Base-by-base conservation (phyloP, 2,888 invertebrate species). In the Suillia variegata region DNA sequence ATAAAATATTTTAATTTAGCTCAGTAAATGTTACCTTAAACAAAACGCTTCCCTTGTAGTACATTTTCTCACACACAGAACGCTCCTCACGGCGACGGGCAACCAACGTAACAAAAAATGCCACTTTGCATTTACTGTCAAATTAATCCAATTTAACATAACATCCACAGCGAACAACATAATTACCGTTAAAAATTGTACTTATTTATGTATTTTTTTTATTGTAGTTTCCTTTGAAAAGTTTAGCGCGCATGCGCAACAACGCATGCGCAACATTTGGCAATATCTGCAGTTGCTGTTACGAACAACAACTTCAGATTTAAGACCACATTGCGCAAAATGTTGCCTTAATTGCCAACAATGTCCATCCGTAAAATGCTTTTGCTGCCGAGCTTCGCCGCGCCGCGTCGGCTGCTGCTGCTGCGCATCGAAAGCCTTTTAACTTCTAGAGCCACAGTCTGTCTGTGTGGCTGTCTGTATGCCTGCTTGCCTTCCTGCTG, bases 121-220 rank as follows among this genome's bases (percentile, higher is more conserved):
- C 26, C 10, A 26, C 26, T 72, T 72, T 75, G 72, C 72, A 72
- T 72, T 72, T 75, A 74, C 72, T 72, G 72, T 72, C 72, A 72
- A 72, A 72, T 72, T 72, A 72, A 72, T 72, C 72, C 72, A 72
- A 72, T 72, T 72, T 74, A 72, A 73, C 69, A 69, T 70, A 74
- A 67, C 62, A 55, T 76, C 75, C 72, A 74, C 72, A 75, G 69
- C 73, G 72, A 72, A 72, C 72, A 72, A 72, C 72, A 72, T 75
- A 72, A 72, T 72, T 72, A 72, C 75, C 72, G 72, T 72, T 72
- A 72, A 72, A 75, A 72, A 72, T 75, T 75, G 75, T 69, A 65
- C 64, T 59, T 53, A 64, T 62, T 20, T 45, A 8, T 38, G 12
- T 13, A n/a, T 38, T 38, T 13, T 8, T n/a, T 38, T n/a, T n/a